phyloP scores from a whole-genome alignment of 2,888 invertebrate genomes.

The Morpho deidamia region DNA sequence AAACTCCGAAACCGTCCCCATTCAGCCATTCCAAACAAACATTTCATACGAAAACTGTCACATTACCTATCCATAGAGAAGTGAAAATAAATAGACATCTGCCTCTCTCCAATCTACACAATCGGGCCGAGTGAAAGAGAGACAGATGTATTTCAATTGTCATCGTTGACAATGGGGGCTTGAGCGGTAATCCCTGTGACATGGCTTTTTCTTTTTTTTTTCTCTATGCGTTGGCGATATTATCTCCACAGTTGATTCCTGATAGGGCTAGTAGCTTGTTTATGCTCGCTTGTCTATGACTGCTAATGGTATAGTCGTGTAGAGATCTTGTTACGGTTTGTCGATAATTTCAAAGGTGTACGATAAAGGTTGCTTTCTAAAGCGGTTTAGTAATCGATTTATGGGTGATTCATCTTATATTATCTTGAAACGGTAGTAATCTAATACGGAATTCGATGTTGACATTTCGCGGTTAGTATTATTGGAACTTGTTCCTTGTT shows the following conservation, averaged over 20 bases:
- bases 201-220: slow-evolving; percentile 58
- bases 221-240: slow-evolving; percentile 47
- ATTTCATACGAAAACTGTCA: slow-evolving; percentile 74
- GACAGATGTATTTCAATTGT: slow-evolving; percentile 69
- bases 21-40: slow-evolving; percentile 69
- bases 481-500: neutral
- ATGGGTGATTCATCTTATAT: slow-evolving; percentile 18
- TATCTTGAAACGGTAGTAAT: slow-evolving; percentile 10
- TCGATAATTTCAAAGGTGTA: slow-evolving; percentile 50
- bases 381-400: slow-evolving; percentile 17
- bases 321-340: slow-evolving; percentile 55
- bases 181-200: slow-evolving; percentile 68
- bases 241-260: slow-evolving; percentile 58
- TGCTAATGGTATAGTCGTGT: slow-evolving; percentile 70
- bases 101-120: slow-evolving; percentile 41
- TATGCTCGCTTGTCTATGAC: slow-evolving; percentile 51
- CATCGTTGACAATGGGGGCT: slow-evolving; percentile 60
- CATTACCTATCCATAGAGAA: slow-evolving; percentile 66
- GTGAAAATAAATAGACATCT: slow-evolving; percentile 59
- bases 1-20: slow-evolving; percentile 45
- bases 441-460: neutral
- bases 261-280: slow-evolving; percentile 64
- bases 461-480: slow-evolving; percentile 3
- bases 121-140: slow-evolving; percentile 38
- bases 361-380: slow-evolving; percentile 37